Evolutionary conservation across 2,888 invertebrate species (phyloP), one percentile per base, ranked within the genome.

Genomic region (Mallateleia sp.): DNA sequence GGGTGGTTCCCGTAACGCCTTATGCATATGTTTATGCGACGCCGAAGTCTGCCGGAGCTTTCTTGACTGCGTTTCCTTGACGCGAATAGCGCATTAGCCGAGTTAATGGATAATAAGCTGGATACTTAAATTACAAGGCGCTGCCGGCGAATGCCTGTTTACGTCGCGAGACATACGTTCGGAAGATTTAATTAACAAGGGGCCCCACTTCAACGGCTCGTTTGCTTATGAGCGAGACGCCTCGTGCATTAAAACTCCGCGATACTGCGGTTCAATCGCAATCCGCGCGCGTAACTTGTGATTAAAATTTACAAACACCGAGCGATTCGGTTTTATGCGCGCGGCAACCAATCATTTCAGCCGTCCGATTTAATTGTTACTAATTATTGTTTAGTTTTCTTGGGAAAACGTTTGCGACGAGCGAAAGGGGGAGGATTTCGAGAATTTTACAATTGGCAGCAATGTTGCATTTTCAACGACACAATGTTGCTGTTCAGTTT

Each of bases 141-240:
- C 84, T 72, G 58, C 78, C 72, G 66, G 84, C 84, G 52, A 85
- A 75, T 69, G 85, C 74, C 81, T 69, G 81, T 81, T 88, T 88
- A 88, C 81, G 75, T 84, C 84, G 64, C 77, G 81, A 62, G 74
- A 74, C 81, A 82, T 85, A 78, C 74, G 78, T 84, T 78, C 78
- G 81, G 81, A 79, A 45, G 85, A 88, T 88, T 88, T 88, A 88
- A 85, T 88, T 88, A 88, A 88, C 84, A 81, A 88, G 84, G 72
- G 45, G 74, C 62, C n/a, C 78, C 81, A 74, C 83, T 83, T 78
- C 64, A 83, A 71, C 84, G 84, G 84, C 78, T 84, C 66, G 84
- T 84, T 84, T 72, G 84, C 71, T 84, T 58, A 66, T 28, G 66
- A 58, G 66, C 67, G 60, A 75, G 60, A 28, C 45, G 60, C 67